Conservation (phyloP, 2,797 vertebrate species). For the Sebastiscus albofasciatus region DNA sequence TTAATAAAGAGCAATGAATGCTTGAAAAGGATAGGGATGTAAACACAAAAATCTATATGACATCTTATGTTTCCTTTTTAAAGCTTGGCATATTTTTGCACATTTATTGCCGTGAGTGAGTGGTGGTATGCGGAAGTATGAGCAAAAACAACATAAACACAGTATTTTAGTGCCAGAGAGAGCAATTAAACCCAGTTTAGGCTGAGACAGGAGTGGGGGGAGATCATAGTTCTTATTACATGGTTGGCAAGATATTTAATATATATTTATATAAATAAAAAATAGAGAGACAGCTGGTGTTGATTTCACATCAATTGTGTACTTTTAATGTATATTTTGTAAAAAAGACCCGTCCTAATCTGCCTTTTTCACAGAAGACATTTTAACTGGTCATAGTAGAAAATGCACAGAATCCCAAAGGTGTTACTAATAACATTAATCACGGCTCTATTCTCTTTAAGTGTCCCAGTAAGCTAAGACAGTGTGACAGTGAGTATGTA, state of each 20-base stretch:
- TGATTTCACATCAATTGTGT: neutral
- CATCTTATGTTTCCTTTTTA: neutral
- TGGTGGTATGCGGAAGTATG: neutral
- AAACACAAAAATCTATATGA: neutral
- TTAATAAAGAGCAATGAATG: neutral
- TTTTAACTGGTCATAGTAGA: neutral
- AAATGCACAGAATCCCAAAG: neutral
- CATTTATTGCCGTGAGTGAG: neutral
- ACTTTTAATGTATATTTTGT: neutral
- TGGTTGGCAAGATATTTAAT: neutral
- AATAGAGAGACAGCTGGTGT: neutral
- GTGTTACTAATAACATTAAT: neutral
- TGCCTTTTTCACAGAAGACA: neutral
- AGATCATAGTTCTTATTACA: neutral
- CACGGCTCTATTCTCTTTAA: neutral
- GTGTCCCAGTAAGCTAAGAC: neutral
- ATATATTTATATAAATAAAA: neutral
- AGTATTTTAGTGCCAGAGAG: neutral
- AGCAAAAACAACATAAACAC: neutral
- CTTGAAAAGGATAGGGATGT: neutral
- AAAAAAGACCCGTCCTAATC: neutral
- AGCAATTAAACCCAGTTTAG: neutral
- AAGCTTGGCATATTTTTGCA: neutral
- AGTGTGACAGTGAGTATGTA: neutral
- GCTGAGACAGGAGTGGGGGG: neutral